These are phyloP conservation scores for Ditula angustiorana DNA, from an alignment of 2,888 invertebrate species.

Conservation along the genomic window DNA sequence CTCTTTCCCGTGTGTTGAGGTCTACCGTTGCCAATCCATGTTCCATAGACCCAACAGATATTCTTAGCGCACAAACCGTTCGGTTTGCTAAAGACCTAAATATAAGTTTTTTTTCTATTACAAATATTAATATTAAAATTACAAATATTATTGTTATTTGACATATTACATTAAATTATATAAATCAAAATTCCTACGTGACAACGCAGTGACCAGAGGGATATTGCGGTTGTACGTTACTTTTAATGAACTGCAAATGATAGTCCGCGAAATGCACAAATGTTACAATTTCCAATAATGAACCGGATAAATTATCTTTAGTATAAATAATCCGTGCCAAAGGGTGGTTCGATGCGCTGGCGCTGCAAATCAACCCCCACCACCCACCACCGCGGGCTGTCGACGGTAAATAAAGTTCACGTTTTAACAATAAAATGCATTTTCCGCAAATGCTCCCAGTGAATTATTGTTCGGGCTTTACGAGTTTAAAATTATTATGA, in stretches of 20 bases:
- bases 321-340: slow-evolving; percentile 84
- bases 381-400: slow-evolving; percentile 70
- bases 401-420: slow-evolving; percentile 85
- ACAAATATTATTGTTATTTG: not conserved
- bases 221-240: slow-evolving; percentile 50
- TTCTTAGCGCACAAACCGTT: not conserved
- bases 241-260: slow-evolving; percentile 82
- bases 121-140: not conserved
- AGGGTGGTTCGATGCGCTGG: slow-evolving; percentile 82
- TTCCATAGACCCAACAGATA: not conserved
- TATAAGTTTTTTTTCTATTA: not conserved
- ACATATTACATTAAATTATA: not conserved
- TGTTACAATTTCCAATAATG: slow-evolving; percentile 84
- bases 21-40: not conserved
- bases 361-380: slow-evolving; percentile 81
- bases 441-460: slow-evolving; percentile 84
- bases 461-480: slow-evolving; percentile 83
- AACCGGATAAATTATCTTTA: slow-evolving; percentile 83
- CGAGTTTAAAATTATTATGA: slow-evolving; percentile 85
- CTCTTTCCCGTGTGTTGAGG: too few relatives aligned
- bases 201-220: slow-evolving; percentile 16
- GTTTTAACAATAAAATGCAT: slow-evolving; percentile 86
- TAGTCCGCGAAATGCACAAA: slow-evolving; percentile 77
- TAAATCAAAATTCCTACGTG: slow-evolving; percentile 21
- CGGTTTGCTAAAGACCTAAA: not conserved